Evolutionary conservation across 2,797 vertebrate species (phyloP), one percentile per base, ranked within the genome.

Genomic region (Typhlichthys eigenmanni): DNA sequence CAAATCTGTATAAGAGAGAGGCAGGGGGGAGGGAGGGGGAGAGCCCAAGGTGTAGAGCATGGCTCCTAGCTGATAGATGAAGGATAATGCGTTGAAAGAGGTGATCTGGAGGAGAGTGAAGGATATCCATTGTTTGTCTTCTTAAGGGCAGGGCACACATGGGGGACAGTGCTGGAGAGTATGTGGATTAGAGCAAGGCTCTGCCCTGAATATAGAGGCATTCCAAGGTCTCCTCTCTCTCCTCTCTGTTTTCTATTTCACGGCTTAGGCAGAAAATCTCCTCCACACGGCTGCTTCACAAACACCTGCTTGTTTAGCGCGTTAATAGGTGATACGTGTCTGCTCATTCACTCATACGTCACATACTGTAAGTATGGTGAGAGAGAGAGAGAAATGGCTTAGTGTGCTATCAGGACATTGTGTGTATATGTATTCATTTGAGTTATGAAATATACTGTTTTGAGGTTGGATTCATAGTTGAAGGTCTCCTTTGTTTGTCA

Each of bases 91-190:
- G 86, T 88, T 87, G 86, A 79, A 86, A 83, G 86, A 88, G 85
- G 89, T 89, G 89, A 92, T 91, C 88, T 89, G 57, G 88, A 85
- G 89, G 88, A 89, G 89, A 91, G 83, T 88, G 88, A 91, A 91
- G 87, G 88, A 91, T 89, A 92, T 92, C 90, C 86, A 88, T 89
- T 92, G 89, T 92, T 91, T 93, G 88, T 87, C 88, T 92, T 92
- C 89, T 88, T 92, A 91, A 92, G 90, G 90, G 87, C 88, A 90
- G 82, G 86, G 88, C 87, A 90, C 88, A 88, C 91, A 90, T 86
- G 79, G 78, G 24, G 90, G 89, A 91, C 87, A 76, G 84, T 80
- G 79, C 80, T 78, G 80, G 76, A 90, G 90, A 89, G 88, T 85
- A 87, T 88, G 84, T 89, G 91, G 92, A 92, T 93, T 93, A 93